phyloP scores from a whole-genome alignment of 2,888 invertebrate genomes.

The Tipula confusa region DNA sequence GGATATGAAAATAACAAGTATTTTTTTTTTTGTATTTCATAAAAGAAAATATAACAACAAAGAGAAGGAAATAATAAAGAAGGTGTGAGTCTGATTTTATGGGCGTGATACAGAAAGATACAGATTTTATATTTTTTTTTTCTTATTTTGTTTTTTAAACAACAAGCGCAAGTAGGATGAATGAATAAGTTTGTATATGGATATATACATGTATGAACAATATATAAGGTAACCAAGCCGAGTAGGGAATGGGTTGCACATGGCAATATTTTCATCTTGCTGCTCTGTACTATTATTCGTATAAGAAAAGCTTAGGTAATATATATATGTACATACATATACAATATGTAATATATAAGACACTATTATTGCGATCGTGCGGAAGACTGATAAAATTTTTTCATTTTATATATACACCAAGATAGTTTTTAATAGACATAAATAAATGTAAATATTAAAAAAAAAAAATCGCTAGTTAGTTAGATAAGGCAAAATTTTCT shows the following conservation, averaged over 20 bases:
- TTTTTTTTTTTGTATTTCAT: not conserved
- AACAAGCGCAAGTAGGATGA: slow-evolving; percentile 5
- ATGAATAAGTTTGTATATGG: not conserved
- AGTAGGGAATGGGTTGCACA: not conserved
- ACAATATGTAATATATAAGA: not conserved
- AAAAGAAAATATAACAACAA: not conserved
- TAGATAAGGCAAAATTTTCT: not conserved
- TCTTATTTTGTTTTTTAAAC: not conserved
- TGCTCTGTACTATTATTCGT: not conserved
- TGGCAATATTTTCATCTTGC: slow-evolving; percentile 25
- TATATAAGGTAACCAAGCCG: not conserved
- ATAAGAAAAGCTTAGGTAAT: not conserved
- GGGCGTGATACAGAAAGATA: slow-evolving; percentile 25
- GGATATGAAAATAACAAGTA: slow-evolving; percentile 25
- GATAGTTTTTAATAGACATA: slow-evolving; percentile 27
- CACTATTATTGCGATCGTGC: slow-evolving; percentile 30
- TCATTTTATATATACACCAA: not conserved
- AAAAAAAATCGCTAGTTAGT: not conserved
- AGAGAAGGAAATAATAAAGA: slow-evolving; percentile 25
- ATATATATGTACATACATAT: not conserved
- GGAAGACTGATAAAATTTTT: slow-evolving; percentile 29
- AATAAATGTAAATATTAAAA: slow-evolving; percentile 29
- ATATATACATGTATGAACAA: not conserved
- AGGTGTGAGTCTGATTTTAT: slow-evolving; percentile 25
- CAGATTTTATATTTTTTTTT: not conserved